phyloP scores from a whole-genome alignment of 2,113 vertebrate genomes.

The Cynopterus brachyotis region DNA sequence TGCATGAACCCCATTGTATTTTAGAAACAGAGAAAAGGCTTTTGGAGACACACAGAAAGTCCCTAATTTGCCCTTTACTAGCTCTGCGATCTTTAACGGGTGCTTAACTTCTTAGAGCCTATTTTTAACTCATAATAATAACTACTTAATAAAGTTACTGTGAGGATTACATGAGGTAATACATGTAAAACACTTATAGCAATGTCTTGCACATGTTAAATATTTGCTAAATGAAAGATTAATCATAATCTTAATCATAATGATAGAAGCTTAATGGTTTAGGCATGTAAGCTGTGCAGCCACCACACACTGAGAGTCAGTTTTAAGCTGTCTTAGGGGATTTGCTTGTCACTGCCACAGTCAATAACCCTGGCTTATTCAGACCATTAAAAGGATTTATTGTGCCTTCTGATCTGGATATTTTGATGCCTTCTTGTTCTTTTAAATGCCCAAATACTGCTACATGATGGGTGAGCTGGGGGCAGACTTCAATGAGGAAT shows the following conservation, averaged over 20 bases:
- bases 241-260: not conserved
- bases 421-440: not conserved
- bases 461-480: not conserved
- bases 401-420: not conserved
- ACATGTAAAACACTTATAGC: not conserved
- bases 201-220: not conserved
- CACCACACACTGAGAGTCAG: not conserved
- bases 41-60: not conserved
- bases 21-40: not conserved
- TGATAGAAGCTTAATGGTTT: not conserved
- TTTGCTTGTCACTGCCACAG: not conserved
- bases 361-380: not conserved
- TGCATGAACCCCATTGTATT: not conserved
- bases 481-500: not conserved
- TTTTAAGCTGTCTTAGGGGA: not conserved
- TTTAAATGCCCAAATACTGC: not conserved
- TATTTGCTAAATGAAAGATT: not conserved
- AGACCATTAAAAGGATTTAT: not conserved
- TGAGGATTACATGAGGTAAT: conserved; percentile 25
- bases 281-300: not conserved
- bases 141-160: not conserved
- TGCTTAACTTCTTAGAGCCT: not conserved
- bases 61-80: not conserved
- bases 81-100: conserved; percentile 13
- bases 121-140: conserved; percentile 13